Percentiles rank a stretch among this genome's conserved stretches.
These are phyloP conservation scores for Ammodytes dubius DNA, from an alignment of 2,113 vertebrate genomes.

Conservation along the genomic window DNA sequence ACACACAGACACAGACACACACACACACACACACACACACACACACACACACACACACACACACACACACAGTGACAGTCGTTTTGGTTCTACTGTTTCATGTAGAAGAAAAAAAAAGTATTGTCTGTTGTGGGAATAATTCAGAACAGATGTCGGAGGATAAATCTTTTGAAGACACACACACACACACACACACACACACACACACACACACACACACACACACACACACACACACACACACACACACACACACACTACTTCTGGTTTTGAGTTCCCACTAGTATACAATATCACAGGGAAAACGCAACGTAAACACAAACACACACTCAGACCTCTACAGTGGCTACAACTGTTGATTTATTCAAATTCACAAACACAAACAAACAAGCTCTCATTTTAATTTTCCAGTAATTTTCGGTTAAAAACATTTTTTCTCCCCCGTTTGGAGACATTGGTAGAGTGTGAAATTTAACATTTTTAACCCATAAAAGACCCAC, in stretches of 20 bases:
- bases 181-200: too few relatives aligned
- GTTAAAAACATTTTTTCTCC: neutral
- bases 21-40: constrained; percentile 41
- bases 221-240: too few relatives aligned
- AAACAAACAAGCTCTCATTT: constrained; percentile 45
- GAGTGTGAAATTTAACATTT: constrained; percentile 7
- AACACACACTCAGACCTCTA: constrained; percentile 13
- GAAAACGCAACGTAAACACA: constrained; percentile 43
- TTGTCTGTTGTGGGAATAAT: constrained; percentile 67
- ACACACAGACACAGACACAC: constrained; percentile 38
- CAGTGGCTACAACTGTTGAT: constrained; percentile 31
- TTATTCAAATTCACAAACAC: constrained; percentile 46
- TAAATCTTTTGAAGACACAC: constrained; percentile 24
- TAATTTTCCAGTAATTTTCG: constrained; percentile 11
- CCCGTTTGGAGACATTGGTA: neutral
- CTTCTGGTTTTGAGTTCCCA: constrained; percentile 37
- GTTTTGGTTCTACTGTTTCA: constrained; percentile 68
- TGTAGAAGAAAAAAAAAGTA: constrained; percentile 36
- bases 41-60: constrained; percentile 42
- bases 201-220: too few relatives aligned
- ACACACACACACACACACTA: neutral
- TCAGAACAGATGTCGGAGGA: constrained; percentile 67
- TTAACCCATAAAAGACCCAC: neutral
- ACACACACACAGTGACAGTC: constrained; percentile 20
- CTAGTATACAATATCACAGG: constrained; percentile 43